Base-by-base conservation (phyloP, 2,888 invertebrate species). In the Callimorpha dominula region DNA sequence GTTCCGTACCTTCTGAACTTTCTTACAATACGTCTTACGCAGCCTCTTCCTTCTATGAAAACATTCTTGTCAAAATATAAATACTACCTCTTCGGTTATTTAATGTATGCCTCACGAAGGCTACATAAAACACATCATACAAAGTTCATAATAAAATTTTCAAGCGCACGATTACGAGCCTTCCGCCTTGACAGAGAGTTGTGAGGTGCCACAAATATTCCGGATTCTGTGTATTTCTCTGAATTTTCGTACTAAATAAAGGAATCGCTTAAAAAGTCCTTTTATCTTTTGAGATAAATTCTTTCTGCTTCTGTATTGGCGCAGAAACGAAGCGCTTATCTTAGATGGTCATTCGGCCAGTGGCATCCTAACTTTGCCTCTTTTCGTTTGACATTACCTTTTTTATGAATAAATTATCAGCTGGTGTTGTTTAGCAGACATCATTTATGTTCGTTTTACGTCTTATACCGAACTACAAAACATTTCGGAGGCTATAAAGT, bases 231-330 rank as follows among this genome's bases (percentile, higher is more conserved):
- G 31, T 31, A 72, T 74, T 72, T 71, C 31, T 69, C 17, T 65
- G 52, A 63, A 76, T 71, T 72, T 68, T 66, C 50, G 71, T 69
- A 54, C 70, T 68, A 60, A 68, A 65, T 77, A 75, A 77, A 77
- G 46, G 57, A 71, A 78, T 77, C 73, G 78, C 75, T 78, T 78
- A 70, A 57, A 71, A 50, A 70, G 71, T 70, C 64, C 64, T 74
- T 76, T 81, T 82, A 79, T 81, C 75, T 81, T 72, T 62, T 20
- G 65, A 81, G 78, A 82, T 81, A 82, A 86, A 78, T 83, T 80
- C 66, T 66, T 77, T 79, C 72, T n/a, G 64, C 71, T 71, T 74
- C 64, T 78, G 60, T 71, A 67, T 20, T 69, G 46, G 9, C 40
- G 68, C 8, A 46, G 68, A 14, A 73, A n/a, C 20, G n/a, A 64